Percentiles rank a stretch among this genome's conserved stretches.
Conservation (phyloP, 2,113 vertebrate species). For the Leucosticte australis region DNA sequence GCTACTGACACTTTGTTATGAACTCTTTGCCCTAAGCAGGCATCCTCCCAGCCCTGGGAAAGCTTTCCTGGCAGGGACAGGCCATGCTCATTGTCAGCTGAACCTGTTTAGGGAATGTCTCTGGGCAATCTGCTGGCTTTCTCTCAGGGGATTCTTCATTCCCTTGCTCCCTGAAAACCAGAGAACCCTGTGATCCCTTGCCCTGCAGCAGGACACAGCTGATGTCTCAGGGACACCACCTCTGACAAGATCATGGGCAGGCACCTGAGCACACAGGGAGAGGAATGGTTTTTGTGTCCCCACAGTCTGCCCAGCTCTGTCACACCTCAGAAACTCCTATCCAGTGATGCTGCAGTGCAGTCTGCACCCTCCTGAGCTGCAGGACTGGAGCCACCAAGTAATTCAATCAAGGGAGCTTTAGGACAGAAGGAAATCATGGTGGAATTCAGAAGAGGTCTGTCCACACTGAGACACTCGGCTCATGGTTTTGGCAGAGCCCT, state of each 20-base stretch:
- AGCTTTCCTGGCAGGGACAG: background rate
- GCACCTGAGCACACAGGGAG: rapidly evolving
- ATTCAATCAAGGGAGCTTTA: background rate
- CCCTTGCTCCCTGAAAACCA: background rate
- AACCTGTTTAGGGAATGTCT: rapidly evolving
- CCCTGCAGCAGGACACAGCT: background rate
- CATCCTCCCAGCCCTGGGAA: background rate
- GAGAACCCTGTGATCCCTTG: rapidly evolving
- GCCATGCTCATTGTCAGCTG: background rate
- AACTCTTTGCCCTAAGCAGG: background rate
- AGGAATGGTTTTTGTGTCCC: background rate
- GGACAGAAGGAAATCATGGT: background rate
- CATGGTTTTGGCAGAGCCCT: background rate
- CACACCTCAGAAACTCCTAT: rapidly evolving
- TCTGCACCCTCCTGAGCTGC: background rate
- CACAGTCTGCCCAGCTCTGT: background rate
- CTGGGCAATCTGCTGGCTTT: background rate
- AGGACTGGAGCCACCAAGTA: background rate
- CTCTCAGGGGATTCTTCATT: background rate
- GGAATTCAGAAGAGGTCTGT: background rate
- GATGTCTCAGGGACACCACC: background rate
- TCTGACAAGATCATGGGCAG: background rate
- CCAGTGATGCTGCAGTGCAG: background rate
- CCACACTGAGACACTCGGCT: rapidly evolving
- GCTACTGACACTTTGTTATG: background rate